These are phyloP conservation scores for Baronia brevicornis DNA, from an alignment of 2,888 invertebrate genomes.

Conservation along the genomic window DNA sequence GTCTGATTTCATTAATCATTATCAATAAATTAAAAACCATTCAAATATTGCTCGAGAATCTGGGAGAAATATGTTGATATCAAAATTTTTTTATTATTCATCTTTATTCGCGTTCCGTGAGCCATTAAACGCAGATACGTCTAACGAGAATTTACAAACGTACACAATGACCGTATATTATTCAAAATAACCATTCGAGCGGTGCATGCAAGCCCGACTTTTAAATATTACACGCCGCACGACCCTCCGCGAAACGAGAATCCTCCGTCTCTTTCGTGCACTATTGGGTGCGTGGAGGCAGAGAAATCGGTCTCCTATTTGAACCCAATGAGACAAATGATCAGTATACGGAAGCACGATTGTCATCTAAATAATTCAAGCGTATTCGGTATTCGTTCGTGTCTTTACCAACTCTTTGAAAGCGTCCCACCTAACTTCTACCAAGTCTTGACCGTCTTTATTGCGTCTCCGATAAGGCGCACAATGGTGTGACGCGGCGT, in stretches of 20 bases:
- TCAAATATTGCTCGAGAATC: too few species aligned
- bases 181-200: slow-evolving; percentile 32
- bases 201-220: slow-evolving; percentile 14
- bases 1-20: too few species aligned
- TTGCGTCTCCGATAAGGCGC: too few species aligned
- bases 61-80: too few species aligned
- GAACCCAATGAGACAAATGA: slow-evolving; percentile 67
- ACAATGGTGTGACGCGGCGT: not conserved
- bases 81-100: slow-evolving; percentile 11
- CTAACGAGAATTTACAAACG: too few species aligned
- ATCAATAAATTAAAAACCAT: too few species aligned
- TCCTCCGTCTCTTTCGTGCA: slow-evolving; percentile 29
- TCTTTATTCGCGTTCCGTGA: slow-evolving; percentile 3
- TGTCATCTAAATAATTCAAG: slow-evolving; percentile 73
- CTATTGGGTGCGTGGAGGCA: slow-evolving; percentile 28
- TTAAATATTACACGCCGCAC: slow-evolving; percentile 21
- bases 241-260: slow-evolving; percentile 15
- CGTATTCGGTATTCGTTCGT: slow-evolving; percentile 53
- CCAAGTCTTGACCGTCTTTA: too few species aligned
- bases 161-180: slow-evolving; percentile 33
- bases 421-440: slow-evolving; percentile 17
- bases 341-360: slow-evolving; percentile 68
- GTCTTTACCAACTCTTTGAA: slow-evolving; percentile 29
- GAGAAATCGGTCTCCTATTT: slow-evolving; percentile 31
- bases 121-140: slow-evolving; percentile 3